A percentile compares a stretch with the other conserved stretches of the same genome.
Conservation (phyloP, 2,888 invertebrate species). For the Spodoptera littoralis region DNA sequence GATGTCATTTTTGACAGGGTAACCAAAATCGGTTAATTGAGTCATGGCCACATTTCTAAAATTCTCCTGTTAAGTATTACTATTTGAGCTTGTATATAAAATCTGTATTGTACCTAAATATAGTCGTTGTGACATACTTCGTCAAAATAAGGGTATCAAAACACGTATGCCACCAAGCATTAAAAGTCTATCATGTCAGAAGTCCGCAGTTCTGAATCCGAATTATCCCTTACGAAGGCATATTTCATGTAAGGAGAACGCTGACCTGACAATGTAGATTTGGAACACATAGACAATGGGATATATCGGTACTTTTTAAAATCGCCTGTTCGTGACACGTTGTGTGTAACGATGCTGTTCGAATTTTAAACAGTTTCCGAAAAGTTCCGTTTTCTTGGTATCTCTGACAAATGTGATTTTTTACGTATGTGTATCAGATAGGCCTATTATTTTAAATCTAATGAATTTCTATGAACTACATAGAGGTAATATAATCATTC, state of each 20-base stretch:
- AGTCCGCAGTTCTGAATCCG: constrained; percentile 44
- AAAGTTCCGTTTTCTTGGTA: neutral
- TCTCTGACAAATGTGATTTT: too few species aligned
- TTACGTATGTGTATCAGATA: too few species aligned
- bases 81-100: too few species aligned
- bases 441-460: too few species aligned
- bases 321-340: constrained; percentile 17
- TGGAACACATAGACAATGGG: constrained; percentile 48
- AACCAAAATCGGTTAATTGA: too few species aligned
- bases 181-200: constrained; percentile 32
- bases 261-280: constrained; percentile 41
- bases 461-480: too few species aligned
- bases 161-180: constrained; percentile 20
- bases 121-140: too few species aligned
- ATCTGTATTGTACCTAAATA: too few species aligned
- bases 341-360: constrained; percentile 28
- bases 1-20: too few species aligned
- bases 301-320: constrained; percentile 44
- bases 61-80: too few species aligned
- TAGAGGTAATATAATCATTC: too few species aligned
- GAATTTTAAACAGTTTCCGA: constrained; percentile 49
- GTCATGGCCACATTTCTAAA: too few species aligned
- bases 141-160: neutral
- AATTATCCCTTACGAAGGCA: constrained; percentile 42
- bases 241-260: constrained; percentile 52